These are phyloP conservation scores for Cantharis lateralis DNA, from an alignment of 2,888 invertebrate genomes.

Conservation along the genomic window DNA sequence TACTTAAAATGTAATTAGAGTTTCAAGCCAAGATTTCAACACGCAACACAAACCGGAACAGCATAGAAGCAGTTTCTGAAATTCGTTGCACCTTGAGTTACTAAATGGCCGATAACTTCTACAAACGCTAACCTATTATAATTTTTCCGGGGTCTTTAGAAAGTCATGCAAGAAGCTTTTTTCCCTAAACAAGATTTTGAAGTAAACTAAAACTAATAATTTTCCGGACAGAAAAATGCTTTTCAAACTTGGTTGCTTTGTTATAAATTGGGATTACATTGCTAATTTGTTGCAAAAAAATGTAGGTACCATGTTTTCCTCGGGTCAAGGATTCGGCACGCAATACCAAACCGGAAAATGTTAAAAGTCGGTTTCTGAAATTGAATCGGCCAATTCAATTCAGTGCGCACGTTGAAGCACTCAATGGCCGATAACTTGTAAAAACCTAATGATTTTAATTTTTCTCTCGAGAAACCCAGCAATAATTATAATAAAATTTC, in stretches of 20 bases:
- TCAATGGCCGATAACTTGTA: background rate
- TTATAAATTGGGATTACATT: background rate
- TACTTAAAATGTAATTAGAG: background rate
- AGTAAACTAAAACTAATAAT: background rate
- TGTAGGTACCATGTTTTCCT: background rate
- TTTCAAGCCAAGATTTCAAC: background rate
- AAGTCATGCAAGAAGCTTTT: background rate
- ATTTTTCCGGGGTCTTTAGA: background rate
- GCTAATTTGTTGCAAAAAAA: background rate
- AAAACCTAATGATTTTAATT: background rate
- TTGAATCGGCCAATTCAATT: background rate
- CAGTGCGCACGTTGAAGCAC: background rate
- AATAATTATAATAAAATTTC: too few relatives aligned
- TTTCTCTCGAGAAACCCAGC: too few relatives aligned
- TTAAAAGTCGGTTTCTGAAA: background rate
- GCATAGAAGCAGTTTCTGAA: background rate
- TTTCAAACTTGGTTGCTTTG: background rate
- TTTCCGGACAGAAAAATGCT: background rate
- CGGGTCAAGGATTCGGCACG: background rate
- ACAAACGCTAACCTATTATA: background rate
- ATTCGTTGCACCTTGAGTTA: background rate
- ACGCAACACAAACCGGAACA: background rate
- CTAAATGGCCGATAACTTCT: background rate
- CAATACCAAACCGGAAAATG: background rate
- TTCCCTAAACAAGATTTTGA: background rate